Conservation (phyloP, 2,113 vertebrate genomes). For the Ctenodactylus gundi region DNA sequence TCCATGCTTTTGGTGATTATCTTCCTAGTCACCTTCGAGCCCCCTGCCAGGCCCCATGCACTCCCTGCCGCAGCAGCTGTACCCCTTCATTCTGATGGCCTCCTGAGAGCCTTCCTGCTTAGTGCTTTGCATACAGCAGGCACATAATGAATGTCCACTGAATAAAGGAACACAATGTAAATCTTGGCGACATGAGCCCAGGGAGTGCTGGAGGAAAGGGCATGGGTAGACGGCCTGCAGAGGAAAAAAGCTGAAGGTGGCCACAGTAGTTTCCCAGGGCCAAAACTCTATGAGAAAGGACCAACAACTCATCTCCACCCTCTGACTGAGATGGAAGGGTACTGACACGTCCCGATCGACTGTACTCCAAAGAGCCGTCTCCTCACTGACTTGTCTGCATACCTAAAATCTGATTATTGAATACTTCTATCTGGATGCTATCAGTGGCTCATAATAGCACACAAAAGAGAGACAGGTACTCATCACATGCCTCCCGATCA, state of each 20-base stretch:
- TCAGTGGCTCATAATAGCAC: background rate
- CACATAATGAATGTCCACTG: background rate
- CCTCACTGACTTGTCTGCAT: background rate
- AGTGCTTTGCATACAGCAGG: background rate
- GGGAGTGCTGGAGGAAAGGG: background rate
- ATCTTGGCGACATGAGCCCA: background rate
- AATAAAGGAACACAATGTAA: background rate
- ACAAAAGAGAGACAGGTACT: background rate
- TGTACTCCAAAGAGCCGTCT: background rate
- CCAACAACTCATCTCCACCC: background rate
- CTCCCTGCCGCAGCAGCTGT: no score
- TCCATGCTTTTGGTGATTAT: background rate
- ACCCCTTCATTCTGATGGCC: background rate
- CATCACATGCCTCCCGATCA: no score
- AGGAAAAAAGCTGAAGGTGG: background rate
- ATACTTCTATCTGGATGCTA: background rate
- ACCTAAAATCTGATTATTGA: background rate
- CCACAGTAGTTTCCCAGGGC: background rate
- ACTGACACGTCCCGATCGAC: background rate
- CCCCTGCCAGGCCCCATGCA: no score
- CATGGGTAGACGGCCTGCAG: background rate
- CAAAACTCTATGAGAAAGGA: background rate
- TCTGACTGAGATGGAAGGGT: background rate
- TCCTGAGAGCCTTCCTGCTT: background rate
- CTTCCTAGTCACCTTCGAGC: no score